phyloP scores from a whole-genome alignment of 2,888 invertebrate species.

The Sesamia inferens region DNA sequence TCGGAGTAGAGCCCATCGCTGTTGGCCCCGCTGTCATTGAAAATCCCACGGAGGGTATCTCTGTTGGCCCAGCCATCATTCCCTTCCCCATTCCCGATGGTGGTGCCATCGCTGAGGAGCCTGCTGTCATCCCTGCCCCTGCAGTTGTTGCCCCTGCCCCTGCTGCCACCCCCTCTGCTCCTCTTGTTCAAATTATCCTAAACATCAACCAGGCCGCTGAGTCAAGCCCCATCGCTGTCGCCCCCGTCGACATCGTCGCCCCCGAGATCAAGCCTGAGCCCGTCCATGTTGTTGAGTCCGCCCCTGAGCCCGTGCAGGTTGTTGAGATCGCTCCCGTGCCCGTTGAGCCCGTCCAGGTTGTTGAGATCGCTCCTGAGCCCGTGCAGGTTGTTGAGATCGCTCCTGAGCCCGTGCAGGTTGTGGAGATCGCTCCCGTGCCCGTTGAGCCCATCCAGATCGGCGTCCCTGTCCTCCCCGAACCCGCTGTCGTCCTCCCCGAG shows the following conservation, averaged over 20 bases:
- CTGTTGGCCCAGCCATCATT: constrained; percentile 66
- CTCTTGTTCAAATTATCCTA: constrained; percentile 71
- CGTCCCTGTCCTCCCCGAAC: constrained; percentile 61
- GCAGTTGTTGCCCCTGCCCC: constrained; percentile 27
- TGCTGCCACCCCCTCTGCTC: constrained; percentile 43
- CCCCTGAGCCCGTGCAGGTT: constrained; percentile 30
- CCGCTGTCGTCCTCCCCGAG: constrained; percentile 65
- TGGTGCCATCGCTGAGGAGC: constrained; percentile 39
- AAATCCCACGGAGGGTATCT: constrained; percentile 50
- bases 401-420: constrained; percentile 38
- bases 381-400: constrained; percentile 20
- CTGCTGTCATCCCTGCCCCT: constrained; percentile 44
- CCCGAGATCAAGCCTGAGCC: constrained; percentile 37
- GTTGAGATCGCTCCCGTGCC: constrained; percentile 40
- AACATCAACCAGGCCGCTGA: constrained; percentile 61
- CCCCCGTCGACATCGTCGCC: constrained; percentile 21
- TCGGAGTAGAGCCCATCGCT: constrained; percentile 51
- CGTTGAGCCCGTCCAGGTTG: constrained; percentile 41
- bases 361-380: constrained; percentile 37
- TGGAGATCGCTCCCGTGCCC: constrained; percentile 29
- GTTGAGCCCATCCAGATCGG: constrained; percentile 56
- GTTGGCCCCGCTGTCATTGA: constrained; percentile 46
- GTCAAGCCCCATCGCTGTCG: constrained; percentile 40
- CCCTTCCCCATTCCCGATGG: constrained; percentile 60
- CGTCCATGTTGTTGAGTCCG: constrained; percentile 4